Evolutionary conservation across 2,888 invertebrate species (phyloP), one percentile per base, ranked within the genome.

Genomic region (Papilio demoleus): DNA sequence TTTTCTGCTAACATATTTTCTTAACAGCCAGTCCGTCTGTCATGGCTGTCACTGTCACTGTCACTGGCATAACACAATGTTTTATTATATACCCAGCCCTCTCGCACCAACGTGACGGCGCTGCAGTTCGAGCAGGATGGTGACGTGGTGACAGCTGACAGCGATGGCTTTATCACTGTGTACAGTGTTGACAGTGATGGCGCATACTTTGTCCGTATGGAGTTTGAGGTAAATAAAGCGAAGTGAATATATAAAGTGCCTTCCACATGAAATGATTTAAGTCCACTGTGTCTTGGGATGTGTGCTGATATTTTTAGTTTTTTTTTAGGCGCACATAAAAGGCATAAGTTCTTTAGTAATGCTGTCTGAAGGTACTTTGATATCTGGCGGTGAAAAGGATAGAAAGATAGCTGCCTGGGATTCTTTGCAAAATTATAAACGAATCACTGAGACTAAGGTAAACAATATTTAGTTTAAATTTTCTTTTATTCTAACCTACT

Each of bases 371-470:
- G 98, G 98, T 0, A 98, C 98, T 0, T 85, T 98, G 11, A 93
- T 98, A 58, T 97, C 98, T 0, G 98, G 98, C 0, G 98, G 98
- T 0, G 98, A 97, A 79, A 97, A 97, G 78, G 97, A 97, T 82
- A 93, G 97, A 38, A 96, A 97, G 88, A 96, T 98, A 74, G 97
- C 97, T 0, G 97, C 98, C 0, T 98, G 98, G 98, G 97, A 98
- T 82, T 96, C 97, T 0, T 87, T 97, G 71, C 97, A 97, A 82
- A 97, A 97, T 82, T 98, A 97, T 84, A 97, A 97, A 85, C 95
- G 96, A 81, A 97, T 98, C 76, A 97, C 97, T 0, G 97, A 97
- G 79, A 96, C 97, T 0, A 97, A 97, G 94, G 97, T 97, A 74
- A 65, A 4, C 5, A 45, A 6, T 24, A 0, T 50, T 24, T n/a